A percentile compares a stretch with the other conserved stretches of the same genome.
phyloP scores from a whole-genome alignment of 1,140 invertebrate species.

The Trichonephila clavipes region DNA sequence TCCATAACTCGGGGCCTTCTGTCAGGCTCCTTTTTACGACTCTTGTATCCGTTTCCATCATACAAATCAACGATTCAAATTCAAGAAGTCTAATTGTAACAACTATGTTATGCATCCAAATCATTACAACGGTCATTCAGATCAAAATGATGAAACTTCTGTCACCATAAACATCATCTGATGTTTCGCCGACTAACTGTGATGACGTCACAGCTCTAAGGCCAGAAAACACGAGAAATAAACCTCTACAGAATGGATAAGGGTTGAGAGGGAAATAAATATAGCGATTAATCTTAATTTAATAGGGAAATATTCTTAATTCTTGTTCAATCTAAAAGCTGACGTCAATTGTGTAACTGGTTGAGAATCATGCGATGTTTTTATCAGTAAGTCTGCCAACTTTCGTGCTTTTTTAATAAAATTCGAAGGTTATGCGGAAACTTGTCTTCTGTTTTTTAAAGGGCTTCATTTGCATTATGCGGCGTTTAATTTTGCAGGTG shows the following conservation, averaged over 20 bases:
- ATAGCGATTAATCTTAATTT: not conserved
- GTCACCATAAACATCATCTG: not conserved
- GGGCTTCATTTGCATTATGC: not conserved
- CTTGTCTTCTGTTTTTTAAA: not conserved
- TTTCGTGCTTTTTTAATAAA: not conserved
- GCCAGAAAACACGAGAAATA: not conserved
- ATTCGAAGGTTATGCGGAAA: slow-evolving; percentile 10
- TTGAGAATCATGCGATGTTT: not conserved
- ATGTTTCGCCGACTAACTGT: not conserved
- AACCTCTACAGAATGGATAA: not conserved
- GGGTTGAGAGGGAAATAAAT: not conserved
- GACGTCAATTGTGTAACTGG: slow-evolving; percentile 13
- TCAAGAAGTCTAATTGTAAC: not conserved
- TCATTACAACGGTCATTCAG: not conserved
- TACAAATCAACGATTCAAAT: not conserved
- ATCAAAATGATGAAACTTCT: not conserved
- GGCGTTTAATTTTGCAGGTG: not conserved
- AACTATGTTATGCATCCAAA: not conserved
- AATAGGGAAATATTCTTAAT: not conserved
- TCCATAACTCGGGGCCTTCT: not conserved
- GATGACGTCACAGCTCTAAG: not conserved
- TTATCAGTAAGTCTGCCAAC: not conserved
- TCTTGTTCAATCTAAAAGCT: not conserved
- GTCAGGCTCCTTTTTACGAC: not conserved
- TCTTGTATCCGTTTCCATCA: not conserved